Evolutionary conservation across 2,113 vertebrate genomes (phyloP).

Genomic region (Pterocles burchelli): DNA sequence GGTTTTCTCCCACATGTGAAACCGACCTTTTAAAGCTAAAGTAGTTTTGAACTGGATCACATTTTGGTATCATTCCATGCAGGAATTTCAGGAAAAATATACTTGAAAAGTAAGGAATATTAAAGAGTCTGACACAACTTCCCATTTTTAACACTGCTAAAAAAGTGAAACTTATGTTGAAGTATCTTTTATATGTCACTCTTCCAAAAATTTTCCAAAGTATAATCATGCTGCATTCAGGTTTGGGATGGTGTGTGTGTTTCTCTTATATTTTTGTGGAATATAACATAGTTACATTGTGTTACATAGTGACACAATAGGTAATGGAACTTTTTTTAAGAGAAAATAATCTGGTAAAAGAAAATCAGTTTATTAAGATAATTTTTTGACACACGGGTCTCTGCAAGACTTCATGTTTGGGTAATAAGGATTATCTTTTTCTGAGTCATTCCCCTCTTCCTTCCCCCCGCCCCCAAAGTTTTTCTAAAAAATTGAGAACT

Average conservation of each 20-base stretch:
- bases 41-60: not conserved
- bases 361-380: not conserved
- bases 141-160: not conserved
- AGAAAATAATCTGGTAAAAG: not conserved
- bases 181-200: not conserved
- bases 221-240: not conserved
- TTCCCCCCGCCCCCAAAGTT: accelerated
- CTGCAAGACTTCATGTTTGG: not conserved
- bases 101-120: not conserved
- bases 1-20: not conserved
- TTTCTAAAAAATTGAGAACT: not conserved
- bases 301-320: not conserved
- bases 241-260: not conserved
- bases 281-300: too few relatives aligned
- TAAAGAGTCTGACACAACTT: not conserved
- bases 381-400: not conserved
- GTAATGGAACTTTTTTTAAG: not conserved
- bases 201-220: not conserved
- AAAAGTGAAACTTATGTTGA: not conserved
- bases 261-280: not conserved
- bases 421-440: not conserved
- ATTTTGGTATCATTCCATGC: not conserved
- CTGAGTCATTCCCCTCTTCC: not conserved
- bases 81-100: not conserved
- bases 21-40: not conserved